A percentile compares a stretch with the other conserved stretches of the same genome.
These are phyloP conservation scores for Drosophila eohydei DNA, from an alignment of 2,888 invertebrate species.

Conservation along the genomic window DNA sequence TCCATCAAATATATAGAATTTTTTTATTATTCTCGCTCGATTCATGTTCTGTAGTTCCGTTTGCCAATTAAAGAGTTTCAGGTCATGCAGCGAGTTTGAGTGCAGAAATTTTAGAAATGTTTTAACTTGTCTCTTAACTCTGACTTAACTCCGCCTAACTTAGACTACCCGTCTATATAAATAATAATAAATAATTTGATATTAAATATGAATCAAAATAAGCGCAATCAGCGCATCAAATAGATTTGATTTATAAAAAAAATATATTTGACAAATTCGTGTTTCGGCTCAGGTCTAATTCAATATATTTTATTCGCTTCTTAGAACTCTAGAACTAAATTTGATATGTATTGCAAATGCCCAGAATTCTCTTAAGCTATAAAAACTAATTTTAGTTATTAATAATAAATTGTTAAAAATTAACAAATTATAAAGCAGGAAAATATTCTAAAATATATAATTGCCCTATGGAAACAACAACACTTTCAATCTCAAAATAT, in stretches of 20 bases:
- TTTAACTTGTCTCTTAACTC: neutral
- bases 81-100: neutral
- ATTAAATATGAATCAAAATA: too few species aligned
- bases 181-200: too few species aligned
- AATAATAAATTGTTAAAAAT: too few species aligned
- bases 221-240: too few species aligned
- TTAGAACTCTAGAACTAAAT: neutral
- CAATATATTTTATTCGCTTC: neutral
- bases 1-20: neutral
- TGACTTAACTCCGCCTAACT: too few species aligned
- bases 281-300: neutral
- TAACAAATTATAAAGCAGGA: too few species aligned
- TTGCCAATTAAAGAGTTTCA: neutral
- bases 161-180: too few species aligned
- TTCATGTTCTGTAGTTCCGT: slow-evolving; percentile 16
- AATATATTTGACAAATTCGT: neutral
- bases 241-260: neutral
- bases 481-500: neutral
- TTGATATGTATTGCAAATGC: neutral
- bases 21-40: slow-evolving; percentile 2
- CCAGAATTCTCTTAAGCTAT: too few species aligned
- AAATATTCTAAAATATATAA: too few species aligned
- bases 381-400: too few species aligned
- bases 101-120: neutral
- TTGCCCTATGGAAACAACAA: neutral